Base-by-base conservation (phyloP, 2,888 invertebrate species). In the Hirtodrosophila cameraria region DNA sequence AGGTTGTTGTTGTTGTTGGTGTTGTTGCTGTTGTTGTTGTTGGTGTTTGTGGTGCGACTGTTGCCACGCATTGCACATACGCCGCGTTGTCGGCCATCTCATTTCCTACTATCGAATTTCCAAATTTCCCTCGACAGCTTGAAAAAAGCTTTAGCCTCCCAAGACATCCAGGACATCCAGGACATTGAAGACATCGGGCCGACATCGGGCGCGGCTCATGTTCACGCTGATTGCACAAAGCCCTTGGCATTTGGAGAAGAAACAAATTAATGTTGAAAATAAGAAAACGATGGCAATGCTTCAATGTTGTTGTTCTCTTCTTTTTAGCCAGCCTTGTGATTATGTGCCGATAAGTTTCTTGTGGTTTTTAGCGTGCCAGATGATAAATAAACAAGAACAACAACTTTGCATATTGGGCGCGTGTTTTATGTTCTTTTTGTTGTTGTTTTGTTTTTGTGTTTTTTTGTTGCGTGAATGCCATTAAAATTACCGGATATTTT, bases 141-240 rank as follows among this genome's bases (percentile, higher is more conserved):
- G 60, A 63, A 66, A n/a, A 71, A 62, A 63, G 66, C 61, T 60
- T 57, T 39, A n/a, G n/a, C 54, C 35, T 33, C 27, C 43, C 49
- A 42, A 43, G 64, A 41, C 52, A 50, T 35, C n/a, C n/a, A n/a
- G n/a, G n/a, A n/a, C n/a, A n/a, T n/a, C n/a, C n/a, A n/a, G n/a
- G n/a, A n/a, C n/a, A n/a, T n/a, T n/a, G n/a, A n/a, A n/a, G n/a
- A n/a, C n/a, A n/a, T n/a, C n/a, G n/a, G n/a, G n/a, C n/a, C 50
- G 13, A 20, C 28, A 12, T 1, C 2, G 16, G 43, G 39, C 30
- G 42, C 48, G 46, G 39, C 55, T 57, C 58, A 31, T 67, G 62
- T 75, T 60, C 65, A 76, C 74, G 79, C 76, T 82, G 85, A 82
- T 82, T 85, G 83, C 83, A 72, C 71, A 82, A 72, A 79, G 82